These are phyloP conservation scores for Azemiops feae DNA, from an alignment of 2,113 vertebrate species.

Conservation along the genomic window DNA sequence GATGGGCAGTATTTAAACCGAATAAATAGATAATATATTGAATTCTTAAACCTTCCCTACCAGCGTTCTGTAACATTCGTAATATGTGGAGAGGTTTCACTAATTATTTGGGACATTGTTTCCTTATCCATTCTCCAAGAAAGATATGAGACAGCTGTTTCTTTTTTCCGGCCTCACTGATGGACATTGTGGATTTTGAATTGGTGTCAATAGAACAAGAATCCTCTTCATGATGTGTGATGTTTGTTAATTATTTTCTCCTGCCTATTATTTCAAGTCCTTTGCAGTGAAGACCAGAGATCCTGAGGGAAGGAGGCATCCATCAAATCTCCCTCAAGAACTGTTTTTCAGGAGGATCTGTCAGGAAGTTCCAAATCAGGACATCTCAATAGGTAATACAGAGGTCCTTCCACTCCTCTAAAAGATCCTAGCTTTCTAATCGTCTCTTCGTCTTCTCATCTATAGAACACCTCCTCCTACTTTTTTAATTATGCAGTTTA, in stretches of 20 bases:
- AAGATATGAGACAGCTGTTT: not conserved
- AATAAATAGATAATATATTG: not conserved
- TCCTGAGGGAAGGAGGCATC: not conserved
- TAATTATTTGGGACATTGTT: not conserved
- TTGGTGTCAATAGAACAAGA: not conserved
- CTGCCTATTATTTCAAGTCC: not conserved
- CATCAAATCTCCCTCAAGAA: not conserved
- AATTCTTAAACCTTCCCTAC: not conserved
- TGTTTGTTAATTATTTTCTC: not conserved
- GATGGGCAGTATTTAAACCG: not conserved
- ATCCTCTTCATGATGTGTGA: not conserved
- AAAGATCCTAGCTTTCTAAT: not conserved
- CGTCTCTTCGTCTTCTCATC: not conserved
- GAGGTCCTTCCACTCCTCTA: not conserved
- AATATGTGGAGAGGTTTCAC: not conserved
- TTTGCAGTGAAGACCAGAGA: not conserved
- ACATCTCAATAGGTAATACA: not conserved
- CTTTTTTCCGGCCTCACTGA: not conserved
- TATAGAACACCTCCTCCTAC: not conserved
- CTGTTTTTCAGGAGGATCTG: not conserved
- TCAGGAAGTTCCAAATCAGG: not conserved
- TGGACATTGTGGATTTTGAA: not conserved
- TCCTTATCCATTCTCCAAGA: not conserved
- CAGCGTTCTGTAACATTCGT: not conserved
- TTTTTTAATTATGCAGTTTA: not conserved